These are phyloP conservation scores for Melanotaenia boesemani DNA, from an alignment of 2,797 vertebrate genomes.

Conservation along the genomic window DNA sequence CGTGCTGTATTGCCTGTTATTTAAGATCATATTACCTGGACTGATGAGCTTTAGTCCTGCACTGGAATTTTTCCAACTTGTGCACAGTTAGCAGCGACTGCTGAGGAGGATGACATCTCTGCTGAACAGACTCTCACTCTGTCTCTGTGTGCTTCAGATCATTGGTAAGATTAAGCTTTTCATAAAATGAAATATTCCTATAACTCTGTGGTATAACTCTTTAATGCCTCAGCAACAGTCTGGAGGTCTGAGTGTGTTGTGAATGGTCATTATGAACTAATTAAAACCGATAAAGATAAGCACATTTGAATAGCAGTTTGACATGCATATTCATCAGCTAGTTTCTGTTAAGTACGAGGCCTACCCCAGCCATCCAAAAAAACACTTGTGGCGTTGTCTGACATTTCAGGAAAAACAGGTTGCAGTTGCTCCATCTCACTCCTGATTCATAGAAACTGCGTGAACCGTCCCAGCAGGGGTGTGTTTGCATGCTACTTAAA, in stretches of 20 bases:
- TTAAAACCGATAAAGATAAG: background rate
- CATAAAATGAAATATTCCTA: background rate
- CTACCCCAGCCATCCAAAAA: too few species aligned
- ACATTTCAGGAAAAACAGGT: conserved; percentile 83
- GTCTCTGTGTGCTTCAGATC: conserved; percentile 57
- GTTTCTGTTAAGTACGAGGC: background rate
- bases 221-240: too few species aligned
- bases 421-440: conserved; percentile 62
- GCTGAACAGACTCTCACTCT: conserved; percentile 41
- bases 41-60: conserved; percentile 37
- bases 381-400: conserved; percentile 41
- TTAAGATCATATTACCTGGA: conserved; percentile 49
- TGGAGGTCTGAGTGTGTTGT: background rate
- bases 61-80: conserved; percentile 28
- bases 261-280: background rate
- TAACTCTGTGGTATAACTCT: background rate
- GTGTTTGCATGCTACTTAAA: conserved; percentile 17
- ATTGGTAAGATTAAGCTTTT: conserved; percentile 58
- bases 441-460: conserved; percentile 36
- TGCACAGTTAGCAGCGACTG: conserved; percentile 21
- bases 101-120: conserved; percentile 68
- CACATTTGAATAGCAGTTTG: background rate
- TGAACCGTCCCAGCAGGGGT: conserved; percentile 23
- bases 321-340: background rate
- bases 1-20: conserved; percentile 21